Evolutionary conservation across 2,888 invertebrate genomes (phyloP).

Genomic region (Loripinus fragilis): DNA sequence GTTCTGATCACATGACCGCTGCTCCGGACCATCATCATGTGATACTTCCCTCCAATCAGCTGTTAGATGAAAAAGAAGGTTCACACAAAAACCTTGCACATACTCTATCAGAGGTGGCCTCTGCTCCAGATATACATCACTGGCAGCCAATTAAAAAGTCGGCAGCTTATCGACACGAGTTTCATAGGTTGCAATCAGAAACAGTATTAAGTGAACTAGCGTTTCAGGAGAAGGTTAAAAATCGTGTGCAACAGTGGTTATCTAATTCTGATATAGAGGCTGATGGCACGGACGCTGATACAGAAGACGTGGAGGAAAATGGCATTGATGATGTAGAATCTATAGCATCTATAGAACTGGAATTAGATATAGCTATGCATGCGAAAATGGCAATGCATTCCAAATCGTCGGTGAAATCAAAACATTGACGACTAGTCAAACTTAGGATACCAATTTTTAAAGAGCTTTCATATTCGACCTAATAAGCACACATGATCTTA

Average conservation of each 20-base stretch:
- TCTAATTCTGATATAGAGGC: constrained; percentile 55
- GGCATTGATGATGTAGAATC: constrained; percentile 47
- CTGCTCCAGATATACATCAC: constrained; percentile 71
- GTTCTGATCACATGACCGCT: constrained; percentile 69
- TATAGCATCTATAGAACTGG: constrained; percentile 54
- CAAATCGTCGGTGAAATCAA: constrained; percentile 8
- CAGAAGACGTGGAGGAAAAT: constrained; percentile 37
- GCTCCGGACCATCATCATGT: constrained; percentile 73
- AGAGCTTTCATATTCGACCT: too few relatives aligned
- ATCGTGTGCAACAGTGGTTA: constrained; percentile 73
- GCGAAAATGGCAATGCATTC: constrained; percentile 18
- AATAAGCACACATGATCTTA: too few relatives aligned
- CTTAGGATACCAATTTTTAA: neutral
- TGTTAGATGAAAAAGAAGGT: constrained; percentile 49
- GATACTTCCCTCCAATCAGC: constrained; percentile 67
- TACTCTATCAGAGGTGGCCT: constrained; percentile 65
- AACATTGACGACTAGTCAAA: neutral
- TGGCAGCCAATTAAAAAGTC: constrained; percentile 67
- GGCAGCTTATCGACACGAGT: constrained; percentile 34
- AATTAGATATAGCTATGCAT: constrained; percentile 50
- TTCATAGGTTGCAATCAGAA: constrained; percentile 59
- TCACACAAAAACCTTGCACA: constrained; percentile 52
- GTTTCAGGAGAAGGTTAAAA: constrained; percentile 69
- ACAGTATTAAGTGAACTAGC: constrained; percentile 69
- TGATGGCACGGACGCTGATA: constrained; percentile 56